Conservation (phyloP, 2,888 invertebrate genomes). For the Coelinius sp. region DNA sequence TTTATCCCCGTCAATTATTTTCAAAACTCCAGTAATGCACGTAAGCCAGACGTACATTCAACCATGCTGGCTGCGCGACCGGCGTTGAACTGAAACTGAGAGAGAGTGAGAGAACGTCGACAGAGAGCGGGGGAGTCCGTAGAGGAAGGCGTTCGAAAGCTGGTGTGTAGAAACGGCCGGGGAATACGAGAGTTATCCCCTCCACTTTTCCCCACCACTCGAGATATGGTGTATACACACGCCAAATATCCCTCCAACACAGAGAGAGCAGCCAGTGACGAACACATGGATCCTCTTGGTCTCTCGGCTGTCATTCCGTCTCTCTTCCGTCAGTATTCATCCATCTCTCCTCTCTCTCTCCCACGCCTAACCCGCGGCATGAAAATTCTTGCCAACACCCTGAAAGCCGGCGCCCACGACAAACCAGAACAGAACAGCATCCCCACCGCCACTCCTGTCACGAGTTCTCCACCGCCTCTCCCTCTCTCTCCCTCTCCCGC, state of each 20-base stretch:
- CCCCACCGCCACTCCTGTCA: conserved; percentile 12
- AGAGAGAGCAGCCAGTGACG: conserved; percentile 29
- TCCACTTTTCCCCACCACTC: conserved; percentile 33
- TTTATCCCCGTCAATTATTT: not conserved
- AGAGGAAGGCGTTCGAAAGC: conserved; percentile 11
- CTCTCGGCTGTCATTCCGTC: conserved; percentile 24
- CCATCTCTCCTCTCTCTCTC: conserved; percentile 27
- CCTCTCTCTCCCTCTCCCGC: not conserved
- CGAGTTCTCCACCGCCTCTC: not conserved
- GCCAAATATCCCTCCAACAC: too few species aligned
- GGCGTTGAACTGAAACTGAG: conserved; percentile 65
- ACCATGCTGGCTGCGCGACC: conserved; percentile 66
- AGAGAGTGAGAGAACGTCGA: conserved; percentile 35
- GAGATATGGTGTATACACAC: conserved; percentile 29
- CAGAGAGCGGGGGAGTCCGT: conserved; percentile 23
- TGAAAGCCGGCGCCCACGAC: conserved; percentile 11
- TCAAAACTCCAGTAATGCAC: conserved; percentile 24
- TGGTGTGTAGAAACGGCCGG: conserved; percentile 20
- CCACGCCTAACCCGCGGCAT: not conserved
- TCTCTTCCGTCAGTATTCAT: not conserved
- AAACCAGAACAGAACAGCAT: conserved; percentile 30
- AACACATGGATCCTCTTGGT: conserved; percentile 31
- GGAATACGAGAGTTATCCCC: conserved; percentile 30
- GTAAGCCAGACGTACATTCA: conserved; percentile 37
- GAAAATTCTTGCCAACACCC: conserved; percentile 24